Evolutionary conservation across 2,888 invertebrate genomes (phyloP), one percentile per base, ranked within the genome.

Genomic region (Ernsta delagoae): DNA sequence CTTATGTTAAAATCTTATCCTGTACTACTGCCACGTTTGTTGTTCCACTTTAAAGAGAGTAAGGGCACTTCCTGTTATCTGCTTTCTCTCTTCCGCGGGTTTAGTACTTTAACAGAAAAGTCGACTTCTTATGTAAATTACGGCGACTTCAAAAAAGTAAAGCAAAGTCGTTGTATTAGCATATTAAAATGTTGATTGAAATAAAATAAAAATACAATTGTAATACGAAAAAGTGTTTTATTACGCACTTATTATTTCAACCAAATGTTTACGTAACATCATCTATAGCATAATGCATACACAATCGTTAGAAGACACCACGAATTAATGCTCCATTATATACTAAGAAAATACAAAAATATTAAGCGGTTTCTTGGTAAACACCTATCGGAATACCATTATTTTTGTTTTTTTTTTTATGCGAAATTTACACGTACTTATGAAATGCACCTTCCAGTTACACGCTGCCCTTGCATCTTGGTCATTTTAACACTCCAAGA

Each of bases 171-270:
- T 3, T 24, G 24, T 24, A 24, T 24, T 24, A 24, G 3, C 3
- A 24, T 24, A 24, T 24, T 24, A 3, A 24, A 24, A 24, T 24
- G 24, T 24, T 24, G 24, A 24, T 24, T 24, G 24, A 24, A 24
- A 24, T 24, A 24, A 24, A 50, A 50, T 16, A 50, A 73, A 73
- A 71, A 65, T 43, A 61, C 71, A 50, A 48, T n/a, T 82, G 83
- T 83, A 85, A 84, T 92, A 92, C 86, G 89, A 92, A 93, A 90
- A 89, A 88, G 88, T 92, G 91, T 93, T 93, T 92, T 92, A 92
- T 93, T 93, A 92, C 92, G 92, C 92, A 92, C 90, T 93, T 93
- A 92, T 93, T 91, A 92, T 92, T 92, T 89, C 91, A 92, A 92
- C 87, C 86, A 92, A 92, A 92, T 90, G 89, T 91, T 88, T 90